Percentiles rank a stretch among this genome's conserved stretches.
These are phyloP conservation scores for Oriolus oriolus DNA, from an alignment of 2,113 vertebrate species.

Conservation along the genomic window DNA sequence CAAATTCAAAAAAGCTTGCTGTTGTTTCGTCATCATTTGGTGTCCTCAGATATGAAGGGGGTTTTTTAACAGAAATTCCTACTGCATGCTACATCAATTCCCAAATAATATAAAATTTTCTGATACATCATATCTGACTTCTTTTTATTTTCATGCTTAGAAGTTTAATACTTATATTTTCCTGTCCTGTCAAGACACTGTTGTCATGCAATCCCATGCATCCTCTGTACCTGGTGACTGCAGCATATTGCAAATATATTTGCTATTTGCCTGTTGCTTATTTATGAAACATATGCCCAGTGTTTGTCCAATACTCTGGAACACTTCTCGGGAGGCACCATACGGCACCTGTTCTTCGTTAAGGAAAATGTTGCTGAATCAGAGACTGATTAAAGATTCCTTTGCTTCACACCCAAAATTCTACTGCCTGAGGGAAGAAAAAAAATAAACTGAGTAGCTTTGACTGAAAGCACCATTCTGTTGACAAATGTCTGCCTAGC, in stretches of 20 bases:
- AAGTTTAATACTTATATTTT: neutral
- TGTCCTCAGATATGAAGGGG: neutral
- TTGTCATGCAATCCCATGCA: neutral
- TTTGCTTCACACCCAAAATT: neutral
- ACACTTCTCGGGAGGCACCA: neutral
- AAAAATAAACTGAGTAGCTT: neutral
- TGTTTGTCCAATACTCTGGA: neutral
- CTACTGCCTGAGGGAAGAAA: neutral
- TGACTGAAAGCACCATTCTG: neutral
- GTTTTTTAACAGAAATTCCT: neutral
- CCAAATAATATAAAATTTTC: neutral
- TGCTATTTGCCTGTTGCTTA: neutral
- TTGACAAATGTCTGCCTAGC: neutral
- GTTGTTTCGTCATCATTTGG: neutral
- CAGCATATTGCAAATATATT: conserved; percentile 11
- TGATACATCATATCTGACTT: neutral
- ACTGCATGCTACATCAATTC: neutral
- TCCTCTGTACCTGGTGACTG: neutral
- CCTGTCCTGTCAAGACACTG: neutral
- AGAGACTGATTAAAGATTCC: neutral
- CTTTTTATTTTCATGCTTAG: neutral
- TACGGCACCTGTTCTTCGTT: neutral
- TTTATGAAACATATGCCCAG: conserved; percentile 5
- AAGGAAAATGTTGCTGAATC: neutral
- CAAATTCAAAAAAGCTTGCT: neutral